Base-by-base conservation (phyloP, 2,113 vertebrate species). In the Cercopithecus mona region DNA sequence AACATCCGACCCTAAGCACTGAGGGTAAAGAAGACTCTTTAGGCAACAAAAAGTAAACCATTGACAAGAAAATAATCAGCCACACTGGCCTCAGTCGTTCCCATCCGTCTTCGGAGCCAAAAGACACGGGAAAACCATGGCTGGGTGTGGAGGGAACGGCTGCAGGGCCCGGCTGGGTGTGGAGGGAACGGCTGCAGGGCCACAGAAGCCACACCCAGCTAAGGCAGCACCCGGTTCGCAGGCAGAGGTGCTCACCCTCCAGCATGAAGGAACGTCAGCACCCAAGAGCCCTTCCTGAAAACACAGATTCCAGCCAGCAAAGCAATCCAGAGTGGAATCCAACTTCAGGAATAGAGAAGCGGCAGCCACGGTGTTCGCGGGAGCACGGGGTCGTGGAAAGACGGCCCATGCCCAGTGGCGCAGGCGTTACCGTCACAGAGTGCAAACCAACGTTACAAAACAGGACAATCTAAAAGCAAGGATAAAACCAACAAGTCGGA, bases 351-450 rank as follows among this genome's bases (percentile, higher is more conserved):
- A 38, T 11, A 38, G n/a, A 70, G 5, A 11, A 27, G 10, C 9
- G 13, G 4, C 7, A 9, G n/a, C 50, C 25, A 35, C 0, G 0
- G 64, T 8, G 18, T 22, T 32, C 5, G 0, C 27, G 20, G 9
- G 76, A 55, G 78, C 25, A 1, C 3, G 14, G 30, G 20, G 18
- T 5, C 6, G 5, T 23, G 4, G 23, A 40, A 57, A 59, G 13
- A 17, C 1, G 0, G 6, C 13, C 55, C 1, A 1, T 10, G 16
- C 80, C 23, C 7, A 18, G n/a, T 25, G 14, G 2, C 2, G 4
- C 5, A 1, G 6, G 25, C 43, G 14, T 12, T 3, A 13, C 0
- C 9, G 3, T 11, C 35, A 5, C 27, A n/a, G 82, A 50, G 7
- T 18, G 0, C 11, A 50, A 14, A 23, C 30, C 40, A 10, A 0